Evolutionary conservation across 2,888 invertebrate genomes (phyloP).

Genomic region (Sycophila texana): DNA sequence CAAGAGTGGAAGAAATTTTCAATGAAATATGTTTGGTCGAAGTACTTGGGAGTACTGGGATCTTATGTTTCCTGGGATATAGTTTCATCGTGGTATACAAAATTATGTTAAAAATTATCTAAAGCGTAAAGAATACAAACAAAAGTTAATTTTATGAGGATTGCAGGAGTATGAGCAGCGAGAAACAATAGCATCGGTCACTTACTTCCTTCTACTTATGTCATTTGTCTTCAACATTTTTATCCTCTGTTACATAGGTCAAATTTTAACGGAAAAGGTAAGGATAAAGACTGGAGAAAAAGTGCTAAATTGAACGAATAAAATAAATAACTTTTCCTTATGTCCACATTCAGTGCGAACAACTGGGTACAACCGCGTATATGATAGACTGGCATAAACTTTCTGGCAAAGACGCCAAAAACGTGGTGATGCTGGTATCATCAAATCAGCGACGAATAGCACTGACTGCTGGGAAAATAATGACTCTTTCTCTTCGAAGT

Average conservation of each 20-base stretch:
- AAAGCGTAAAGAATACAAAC: too few species aligned
- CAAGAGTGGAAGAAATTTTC: conserved; percentile 43
- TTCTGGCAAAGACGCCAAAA: conserved; percentile 56
- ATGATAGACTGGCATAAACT: conserved; percentile 64
- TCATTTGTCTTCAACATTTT: conserved; percentile 52
- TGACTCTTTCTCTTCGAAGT: conserved; percentile 62
- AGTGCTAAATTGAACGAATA: too few species aligned
- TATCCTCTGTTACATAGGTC: conserved; percentile 53
- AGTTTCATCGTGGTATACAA: conserved; percentile 58
- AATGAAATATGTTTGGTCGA: conserved; percentile 60
- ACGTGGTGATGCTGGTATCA: conserved; percentile 61
- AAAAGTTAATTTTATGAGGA: background rate
- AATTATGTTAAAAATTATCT: background rate
- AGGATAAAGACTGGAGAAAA: too few species aligned
- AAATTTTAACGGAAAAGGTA: conserved; percentile 49
- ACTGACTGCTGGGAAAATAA: conserved; percentile 64
- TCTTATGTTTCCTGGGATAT: conserved; percentile 61
- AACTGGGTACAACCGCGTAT: conserved; percentile 61
- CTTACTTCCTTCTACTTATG: conserved; percentile 24
- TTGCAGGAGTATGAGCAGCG: conserved; percentile 35
- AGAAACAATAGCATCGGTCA: conserved; percentile 6
- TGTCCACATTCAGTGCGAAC: conserved; percentile 56
- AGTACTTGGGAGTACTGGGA: conserved; percentile 58
- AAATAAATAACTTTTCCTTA: background rate
- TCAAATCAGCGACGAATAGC: conserved; percentile 58